These are phyloP conservation scores for Parauchenoglanis ngamensis DNA, from an alignment of 2,797 vertebrate genomes.

Conservation along the genomic window DNA sequence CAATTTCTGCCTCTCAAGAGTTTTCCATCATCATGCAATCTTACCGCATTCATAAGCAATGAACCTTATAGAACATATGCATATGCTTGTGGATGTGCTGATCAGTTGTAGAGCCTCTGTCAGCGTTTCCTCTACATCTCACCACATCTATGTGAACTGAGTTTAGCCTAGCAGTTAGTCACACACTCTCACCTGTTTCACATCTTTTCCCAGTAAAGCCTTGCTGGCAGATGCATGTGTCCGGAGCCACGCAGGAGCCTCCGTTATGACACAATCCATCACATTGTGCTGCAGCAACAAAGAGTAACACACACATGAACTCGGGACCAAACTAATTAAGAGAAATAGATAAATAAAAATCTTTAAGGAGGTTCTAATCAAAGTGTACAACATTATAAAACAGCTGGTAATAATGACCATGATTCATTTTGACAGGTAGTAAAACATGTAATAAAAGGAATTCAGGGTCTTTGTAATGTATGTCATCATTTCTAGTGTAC, in stretches of 20 bases:
- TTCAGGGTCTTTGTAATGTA: not conserved
- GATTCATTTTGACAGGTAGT: not conserved
- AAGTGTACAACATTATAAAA: not conserved
- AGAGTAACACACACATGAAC: constrained; percentile 49
- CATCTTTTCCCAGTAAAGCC: constrained; percentile 87
- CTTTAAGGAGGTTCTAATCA: not conserved
- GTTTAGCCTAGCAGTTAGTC: not conserved
- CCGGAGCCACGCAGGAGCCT: constrained; percentile 83
- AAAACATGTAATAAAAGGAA: not conserved
- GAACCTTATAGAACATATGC: not conserved
- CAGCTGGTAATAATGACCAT: not conserved
- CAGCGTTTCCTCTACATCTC: not conserved
- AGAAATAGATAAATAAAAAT: not conserved
- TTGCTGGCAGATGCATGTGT: constrained; percentile 84
- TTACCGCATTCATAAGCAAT: not conserved
- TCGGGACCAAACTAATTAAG: not conserved
- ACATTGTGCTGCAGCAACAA: constrained; percentile 76
- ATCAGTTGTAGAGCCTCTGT: not conserved
- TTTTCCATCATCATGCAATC: not conserved
- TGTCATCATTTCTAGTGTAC: not conserved
- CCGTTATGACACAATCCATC: constrained; percentile 83
- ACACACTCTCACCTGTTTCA: constrained; percentile 79
- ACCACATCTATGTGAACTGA: not conserved
- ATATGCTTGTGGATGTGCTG: not conserved
- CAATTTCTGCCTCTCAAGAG: not conserved